phyloP scores from a whole-genome alignment of 1,140 invertebrate species.

The Solenopsis invicta region DNA sequence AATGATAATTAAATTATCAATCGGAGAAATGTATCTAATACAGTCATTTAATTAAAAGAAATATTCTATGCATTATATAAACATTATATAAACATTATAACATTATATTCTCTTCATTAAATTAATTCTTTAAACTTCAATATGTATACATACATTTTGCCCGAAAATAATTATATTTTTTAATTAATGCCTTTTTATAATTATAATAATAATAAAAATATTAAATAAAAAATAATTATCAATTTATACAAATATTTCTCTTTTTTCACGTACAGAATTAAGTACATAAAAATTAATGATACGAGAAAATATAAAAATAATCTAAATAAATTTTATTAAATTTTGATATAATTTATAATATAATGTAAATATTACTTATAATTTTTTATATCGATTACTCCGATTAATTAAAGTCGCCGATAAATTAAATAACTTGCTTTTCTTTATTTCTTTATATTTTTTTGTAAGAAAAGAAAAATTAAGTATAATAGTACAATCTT shows the following conservation, averaged over 20 bases:
- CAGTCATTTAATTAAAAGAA: neutral
- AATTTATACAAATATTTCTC: neutral
- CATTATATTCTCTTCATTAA: neutral
- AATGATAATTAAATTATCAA: neutral
- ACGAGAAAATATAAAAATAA: neutral
- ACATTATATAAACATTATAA: too few relatives aligned
- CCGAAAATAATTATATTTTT: constrained; percentile 10
- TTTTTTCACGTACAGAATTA: neutral
- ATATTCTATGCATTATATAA: neutral
- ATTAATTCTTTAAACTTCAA: neutral
- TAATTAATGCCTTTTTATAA: neutral
- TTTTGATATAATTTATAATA: neutral
- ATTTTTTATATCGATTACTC: neutral
- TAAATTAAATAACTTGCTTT: neutral
- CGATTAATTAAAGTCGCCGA: neutral
- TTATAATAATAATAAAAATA: neutral
- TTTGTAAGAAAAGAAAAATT: neutral
- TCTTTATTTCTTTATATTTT: neutral
- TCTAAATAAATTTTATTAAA: neutral
- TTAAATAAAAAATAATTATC: neutral
- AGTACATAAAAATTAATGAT: neutral
- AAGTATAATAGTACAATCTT: neutral
- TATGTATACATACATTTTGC: neutral
- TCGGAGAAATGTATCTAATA: neutral
- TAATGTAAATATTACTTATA: neutral